Conservation (phyloP, 2,797 vertebrate species). For the Rhynchotus rufescens region DNA sequence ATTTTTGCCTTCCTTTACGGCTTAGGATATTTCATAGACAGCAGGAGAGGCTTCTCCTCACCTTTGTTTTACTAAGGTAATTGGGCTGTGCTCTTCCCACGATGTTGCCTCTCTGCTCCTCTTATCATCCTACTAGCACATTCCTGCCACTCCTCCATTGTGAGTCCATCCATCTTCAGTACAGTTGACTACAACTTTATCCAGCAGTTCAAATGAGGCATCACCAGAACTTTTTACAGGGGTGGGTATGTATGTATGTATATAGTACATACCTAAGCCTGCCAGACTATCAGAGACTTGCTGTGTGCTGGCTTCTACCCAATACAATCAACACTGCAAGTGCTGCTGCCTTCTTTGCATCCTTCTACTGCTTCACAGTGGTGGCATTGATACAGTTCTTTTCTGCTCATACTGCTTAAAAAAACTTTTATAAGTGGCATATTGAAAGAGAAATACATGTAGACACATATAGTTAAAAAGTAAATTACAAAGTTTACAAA, state of each 20-base stretch:
- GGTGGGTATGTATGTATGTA: too few species aligned
- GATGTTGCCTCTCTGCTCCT: background rate
- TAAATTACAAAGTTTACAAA: background rate
- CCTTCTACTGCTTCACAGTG: background rate
- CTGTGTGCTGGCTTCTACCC: background rate
- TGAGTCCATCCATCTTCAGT: background rate
- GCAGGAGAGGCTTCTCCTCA: background rate
- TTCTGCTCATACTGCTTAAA: background rate
- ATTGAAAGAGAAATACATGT: background rate
- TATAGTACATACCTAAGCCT: rapidly evolving
- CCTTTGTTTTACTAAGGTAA: background rate
- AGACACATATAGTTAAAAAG: too few species aligned
- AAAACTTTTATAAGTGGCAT: background rate
- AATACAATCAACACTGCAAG: background rate
- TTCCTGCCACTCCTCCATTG: background rate
- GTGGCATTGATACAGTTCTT: background rate
- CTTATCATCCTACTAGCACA: background rate
- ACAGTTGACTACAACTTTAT: background rate
- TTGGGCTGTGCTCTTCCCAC: background rate
- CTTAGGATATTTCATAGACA: background rate
- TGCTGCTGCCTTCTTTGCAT: background rate
- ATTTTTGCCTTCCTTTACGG: background rate
- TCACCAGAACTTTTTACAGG: background rate
- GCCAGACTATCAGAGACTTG: background rate
- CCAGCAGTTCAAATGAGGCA: background rate